Conservation (phyloP, 1,140 invertebrate genomes). For the Pogonomyrmex barbatus region DNA sequence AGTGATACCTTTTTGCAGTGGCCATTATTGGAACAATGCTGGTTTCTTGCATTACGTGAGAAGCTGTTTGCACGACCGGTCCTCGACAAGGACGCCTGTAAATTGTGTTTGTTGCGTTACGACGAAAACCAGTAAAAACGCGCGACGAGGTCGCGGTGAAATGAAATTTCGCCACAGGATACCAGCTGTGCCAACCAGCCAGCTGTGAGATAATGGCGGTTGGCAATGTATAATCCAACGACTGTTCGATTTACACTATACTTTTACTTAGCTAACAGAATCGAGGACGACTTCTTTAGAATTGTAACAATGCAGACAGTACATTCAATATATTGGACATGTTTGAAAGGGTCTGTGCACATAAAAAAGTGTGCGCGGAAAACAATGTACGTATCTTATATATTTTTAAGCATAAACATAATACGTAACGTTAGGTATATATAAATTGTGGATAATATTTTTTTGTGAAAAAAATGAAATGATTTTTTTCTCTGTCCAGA, state of each 20-base stretch:
- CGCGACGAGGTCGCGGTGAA: conserved; percentile 37
- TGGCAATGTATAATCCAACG: conserved; percentile 47
- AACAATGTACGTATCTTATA: conserved; percentile 13
- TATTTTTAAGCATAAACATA: background rate
- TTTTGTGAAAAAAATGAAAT: background rate
- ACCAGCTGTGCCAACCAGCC: conserved; percentile 44
- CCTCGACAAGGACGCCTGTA: conserved; percentile 19
- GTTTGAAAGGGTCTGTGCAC: background rate
- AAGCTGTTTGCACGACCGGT: background rate
- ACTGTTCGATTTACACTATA: conserved; percentile 51
- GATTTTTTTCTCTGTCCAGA: background rate
- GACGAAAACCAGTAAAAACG: conserved; percentile 48
- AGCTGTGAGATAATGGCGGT: conserved; percentile 58
- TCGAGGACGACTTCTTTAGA: conserved; percentile 41
- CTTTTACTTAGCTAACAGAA: conserved; percentile 32
- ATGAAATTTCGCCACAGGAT: conserved; percentile 50
- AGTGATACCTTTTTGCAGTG: conserved; percentile 48
- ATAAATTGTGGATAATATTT: background rate
- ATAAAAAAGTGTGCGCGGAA: conserved; percentile 1
- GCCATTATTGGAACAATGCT: conserved; percentile 65
- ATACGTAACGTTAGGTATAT: background rate
- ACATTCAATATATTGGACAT: conserved; percentile 7
- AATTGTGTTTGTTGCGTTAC: conserved; percentile 44
- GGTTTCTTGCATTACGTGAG: conserved; percentile 41
- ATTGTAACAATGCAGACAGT: conserved; percentile 23